Percentiles rank a stretch among this genome's conserved stretches.
Evolutionary conservation across 2,113 vertebrate species (phyloP).

Genomic region (Peromyscus californicus): DNA sequence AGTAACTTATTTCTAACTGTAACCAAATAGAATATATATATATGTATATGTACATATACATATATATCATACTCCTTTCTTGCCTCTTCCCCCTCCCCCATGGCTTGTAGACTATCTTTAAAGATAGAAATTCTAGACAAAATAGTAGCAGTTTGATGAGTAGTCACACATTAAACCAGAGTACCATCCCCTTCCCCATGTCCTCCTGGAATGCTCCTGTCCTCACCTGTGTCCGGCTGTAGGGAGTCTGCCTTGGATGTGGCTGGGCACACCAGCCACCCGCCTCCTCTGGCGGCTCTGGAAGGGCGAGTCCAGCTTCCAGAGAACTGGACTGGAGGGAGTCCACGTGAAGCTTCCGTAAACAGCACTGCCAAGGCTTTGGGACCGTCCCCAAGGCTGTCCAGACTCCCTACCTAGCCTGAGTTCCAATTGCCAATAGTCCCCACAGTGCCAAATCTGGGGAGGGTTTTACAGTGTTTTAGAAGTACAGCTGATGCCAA

Average conservation of each 20-base stretch:
- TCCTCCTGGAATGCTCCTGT: neutral
- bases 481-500: neutral
- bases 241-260: neutral
- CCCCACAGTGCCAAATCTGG: constrained; percentile 80
- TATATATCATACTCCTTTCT: constrained; percentile 6
- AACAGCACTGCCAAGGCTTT: constrained; percentile 72
- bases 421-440: constrained; percentile 48
- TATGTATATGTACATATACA: neutral
- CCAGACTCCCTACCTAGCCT: neutral
- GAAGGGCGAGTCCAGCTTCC: neutral
- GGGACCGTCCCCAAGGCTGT: neutral
- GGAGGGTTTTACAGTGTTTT: neutral
- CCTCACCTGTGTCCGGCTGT: neutral
- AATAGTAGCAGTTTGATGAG: neutral
- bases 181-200: neutral
- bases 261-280: too few relatives aligned
- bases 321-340: constrained; percentile 26
- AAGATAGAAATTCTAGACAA: constrained; percentile 41
- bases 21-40: neutral
- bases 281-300: neutral
- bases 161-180: neutral
- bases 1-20: constrained; percentile 57
- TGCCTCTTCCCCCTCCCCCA: neutral
- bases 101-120: constrained; percentile 59
- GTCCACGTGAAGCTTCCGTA: constrained; percentile 30